Percentiles rank a stretch among this genome's conserved stretches.
Evolutionary conservation across 2,888 invertebrate species (phyloP).

Genomic region (Frankliniella intonsa): DNA sequence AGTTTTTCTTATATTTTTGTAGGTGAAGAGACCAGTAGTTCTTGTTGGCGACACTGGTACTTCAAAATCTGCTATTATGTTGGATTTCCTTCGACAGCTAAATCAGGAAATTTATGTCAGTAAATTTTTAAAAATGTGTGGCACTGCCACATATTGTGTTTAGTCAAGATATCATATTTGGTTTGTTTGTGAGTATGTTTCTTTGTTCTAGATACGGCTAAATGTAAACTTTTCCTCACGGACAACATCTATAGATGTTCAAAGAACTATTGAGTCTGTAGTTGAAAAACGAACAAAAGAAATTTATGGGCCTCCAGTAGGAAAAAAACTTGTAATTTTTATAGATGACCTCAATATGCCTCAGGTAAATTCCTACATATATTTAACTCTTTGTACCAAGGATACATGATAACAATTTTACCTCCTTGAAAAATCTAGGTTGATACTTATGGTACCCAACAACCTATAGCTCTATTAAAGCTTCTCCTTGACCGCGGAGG

Average conservation of each 20-base stretch:
- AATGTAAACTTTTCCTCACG: conserved; percentile 88
- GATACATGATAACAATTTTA: conserved; percentile 33
- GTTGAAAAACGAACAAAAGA: conserved; percentile 89
- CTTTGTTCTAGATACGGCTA: conserved; percentile 59
- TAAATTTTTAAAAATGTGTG: conserved; percentile 34
- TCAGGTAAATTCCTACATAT: conserved; percentile 50
- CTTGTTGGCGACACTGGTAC: conserved; percentile 89
- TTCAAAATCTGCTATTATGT: conserved; percentile 85
- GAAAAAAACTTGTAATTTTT: conserved; percentile 83
- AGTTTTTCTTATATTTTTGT: conserved; percentile 35
- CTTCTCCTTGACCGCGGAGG: conserved; percentile 83
- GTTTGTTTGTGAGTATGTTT: neutral
- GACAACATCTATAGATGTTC: conserved; percentile 86
- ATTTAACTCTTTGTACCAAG: conserved; percentile 2
- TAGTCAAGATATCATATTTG: neutral
- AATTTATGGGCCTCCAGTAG: conserved; percentile 82
- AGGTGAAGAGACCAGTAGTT: conserved; percentile 72
- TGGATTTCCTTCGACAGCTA: conserved; percentile 70
- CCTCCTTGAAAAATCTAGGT: conserved; percentile 42
- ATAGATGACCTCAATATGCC: conserved; percentile 97
- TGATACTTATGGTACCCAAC: conserved; percentile 86
- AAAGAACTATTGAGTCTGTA: conserved; percentile 77
- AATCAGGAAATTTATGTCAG: conserved; percentile 64
- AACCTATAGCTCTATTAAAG: conserved; percentile 88
- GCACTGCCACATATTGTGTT: neutral